Evolutionary conservation across 2,888 invertebrate species (phyloP).

Genomic region (Chrysolina haemoptera): DNA sequence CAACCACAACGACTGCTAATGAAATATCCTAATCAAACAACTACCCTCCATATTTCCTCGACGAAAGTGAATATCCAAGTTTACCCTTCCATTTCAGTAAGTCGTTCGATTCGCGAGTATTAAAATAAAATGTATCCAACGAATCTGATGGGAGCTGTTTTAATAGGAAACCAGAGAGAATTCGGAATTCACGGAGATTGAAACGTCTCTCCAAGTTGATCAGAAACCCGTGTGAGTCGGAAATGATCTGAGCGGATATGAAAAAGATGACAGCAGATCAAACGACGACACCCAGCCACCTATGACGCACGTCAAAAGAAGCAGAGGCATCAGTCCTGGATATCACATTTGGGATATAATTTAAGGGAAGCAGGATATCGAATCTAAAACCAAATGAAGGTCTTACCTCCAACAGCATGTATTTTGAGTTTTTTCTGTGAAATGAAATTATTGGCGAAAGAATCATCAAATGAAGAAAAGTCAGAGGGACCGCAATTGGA

Average conservation of each 20-base stretch:
- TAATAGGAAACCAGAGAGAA: background rate
- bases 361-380: too few relatives aligned
- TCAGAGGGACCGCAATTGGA: too few relatives aligned
- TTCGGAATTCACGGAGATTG: background rate
- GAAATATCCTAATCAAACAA: too few relatives aligned
- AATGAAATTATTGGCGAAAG: too few relatives aligned
- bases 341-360: background rate
- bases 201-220: background rate
- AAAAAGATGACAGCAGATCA: constrained; percentile 9
- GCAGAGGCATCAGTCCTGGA: background rate
- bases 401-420: too few relatives aligned
- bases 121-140: background rate
- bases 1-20: too few relatives aligned
- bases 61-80: too few relatives aligned
- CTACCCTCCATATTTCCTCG: too few relatives aligned
- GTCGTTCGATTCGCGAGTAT: background rate
- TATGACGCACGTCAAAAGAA: background rate
- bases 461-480: too few relatives aligned
- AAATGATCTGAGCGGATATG: background rate
- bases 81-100: too few relatives aligned
- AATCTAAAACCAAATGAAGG: too few relatives aligned
- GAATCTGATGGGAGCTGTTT: background rate
- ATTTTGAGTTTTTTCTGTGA: too few relatives aligned
- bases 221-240: background rate
- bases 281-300: background rate